A percentile compares a stretch with the other conserved stretches of the same genome.
Conservation (phyloP, 2,113 vertebrate species). For the Herpetotheres cachinnans region DNA sequence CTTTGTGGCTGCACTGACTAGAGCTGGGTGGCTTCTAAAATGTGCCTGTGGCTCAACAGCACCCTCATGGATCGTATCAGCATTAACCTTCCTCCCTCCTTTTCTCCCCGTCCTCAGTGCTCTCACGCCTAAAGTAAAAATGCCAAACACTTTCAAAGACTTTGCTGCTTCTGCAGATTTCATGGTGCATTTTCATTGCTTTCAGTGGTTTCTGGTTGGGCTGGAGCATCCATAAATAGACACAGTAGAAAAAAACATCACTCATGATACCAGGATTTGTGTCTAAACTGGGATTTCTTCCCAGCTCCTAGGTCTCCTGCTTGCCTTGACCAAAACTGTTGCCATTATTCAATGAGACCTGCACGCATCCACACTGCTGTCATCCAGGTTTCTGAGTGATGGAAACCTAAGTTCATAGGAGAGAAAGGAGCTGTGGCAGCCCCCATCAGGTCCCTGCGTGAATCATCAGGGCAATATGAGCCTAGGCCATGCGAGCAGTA, state of each 20-base stretch:
- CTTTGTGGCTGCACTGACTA: background rate
- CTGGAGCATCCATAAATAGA: background rate
- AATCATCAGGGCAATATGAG: background rate
- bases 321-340: background rate
- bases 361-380: fast-evolving
- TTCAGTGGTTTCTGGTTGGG: background rate
- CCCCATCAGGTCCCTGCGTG: background rate
- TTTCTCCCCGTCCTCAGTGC: background rate
- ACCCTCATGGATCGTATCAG: fast-evolving
- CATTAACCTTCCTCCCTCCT: background rate
- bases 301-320: background rate
- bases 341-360: background rate
- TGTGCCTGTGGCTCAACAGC: background rate
- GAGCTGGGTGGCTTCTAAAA: background rate
- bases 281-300: background rate
- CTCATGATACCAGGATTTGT: background rate
- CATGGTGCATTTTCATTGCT: background rate
- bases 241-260: background rate
- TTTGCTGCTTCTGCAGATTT: background rate
- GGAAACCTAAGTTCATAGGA: background rate
- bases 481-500: fast-evolving
- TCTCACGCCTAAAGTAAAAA: background rate
- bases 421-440: background rate
- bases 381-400: fast-evolving
- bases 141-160: background rate